A percentile compares a stretch with the other conserved stretches of the same genome.
phyloP scores from a whole-genome alignment of 2,113 vertebrate species.

The Synodontis membranacea region DNA sequence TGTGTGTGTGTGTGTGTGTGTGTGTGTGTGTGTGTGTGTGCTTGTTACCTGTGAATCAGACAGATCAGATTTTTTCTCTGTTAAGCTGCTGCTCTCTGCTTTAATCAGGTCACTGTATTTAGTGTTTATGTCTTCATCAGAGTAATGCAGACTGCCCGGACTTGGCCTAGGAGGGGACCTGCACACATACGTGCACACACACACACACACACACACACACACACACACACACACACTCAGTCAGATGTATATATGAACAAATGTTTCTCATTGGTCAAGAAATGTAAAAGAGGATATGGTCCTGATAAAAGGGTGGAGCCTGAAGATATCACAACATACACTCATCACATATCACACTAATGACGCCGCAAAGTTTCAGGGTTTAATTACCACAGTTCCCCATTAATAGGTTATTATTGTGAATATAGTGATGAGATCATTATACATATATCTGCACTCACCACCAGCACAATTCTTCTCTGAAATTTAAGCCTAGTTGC shows the following conservation, averaged over 20 bases:
- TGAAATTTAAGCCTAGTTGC: not conserved
- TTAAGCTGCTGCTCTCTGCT: conserved; percentile 94
- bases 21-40: not conserved
- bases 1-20: not conserved
- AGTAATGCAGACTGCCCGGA: conserved; percentile 94
- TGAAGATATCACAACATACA: not conserved
- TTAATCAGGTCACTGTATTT: conserved; percentile 97
- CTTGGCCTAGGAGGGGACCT: conserved; percentile 95
- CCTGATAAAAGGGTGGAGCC: not conserved
- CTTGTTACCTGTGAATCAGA: conserved; percentile 90
- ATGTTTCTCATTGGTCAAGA: not conserved
- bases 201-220: conserved; percentile 6
- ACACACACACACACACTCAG: conserved; percentile 3
- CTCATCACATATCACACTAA: not conserved
- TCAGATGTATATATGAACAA: not conserved
- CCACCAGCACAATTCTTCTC: not conserved
- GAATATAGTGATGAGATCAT: too few relatives aligned
- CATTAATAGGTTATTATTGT: not conserved
- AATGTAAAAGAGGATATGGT: too few relatives aligned
- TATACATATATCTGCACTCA: too few relatives aligned
- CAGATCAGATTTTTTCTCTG: conserved; percentile 92
- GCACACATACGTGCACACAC: not conserved
- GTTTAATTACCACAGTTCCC: not conserved
- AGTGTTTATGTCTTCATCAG: conserved; percentile 91
- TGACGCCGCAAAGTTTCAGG: not conserved